These are phyloP conservation scores for Napeogenes inachia DNA, from an alignment of 2,888 invertebrate genomes.

Conservation along the genomic window DNA sequence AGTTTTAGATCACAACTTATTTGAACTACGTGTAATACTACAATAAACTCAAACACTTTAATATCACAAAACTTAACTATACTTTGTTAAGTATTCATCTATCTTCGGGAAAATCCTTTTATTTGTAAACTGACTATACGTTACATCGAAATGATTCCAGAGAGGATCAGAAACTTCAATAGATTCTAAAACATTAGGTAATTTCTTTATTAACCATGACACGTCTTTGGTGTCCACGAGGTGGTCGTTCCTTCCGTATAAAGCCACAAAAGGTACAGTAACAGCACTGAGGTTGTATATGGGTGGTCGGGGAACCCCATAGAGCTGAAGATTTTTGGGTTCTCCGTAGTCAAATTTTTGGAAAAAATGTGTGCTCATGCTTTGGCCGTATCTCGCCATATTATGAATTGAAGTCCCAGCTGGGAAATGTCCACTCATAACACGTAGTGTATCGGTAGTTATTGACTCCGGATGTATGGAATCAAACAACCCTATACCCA, in stretches of 20 bases:
- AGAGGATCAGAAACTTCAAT: constrained; percentile 72
- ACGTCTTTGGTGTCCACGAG: constrained; percentile 79
- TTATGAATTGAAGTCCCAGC: constrained; percentile 52
- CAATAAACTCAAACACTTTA: neutral
- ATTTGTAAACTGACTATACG: constrained; percentile 44
- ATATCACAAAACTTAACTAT: constrained; percentile 23
- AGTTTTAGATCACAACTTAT: too few species aligned
- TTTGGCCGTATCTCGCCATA: constrained; percentile 56
- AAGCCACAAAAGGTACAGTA: constrained; percentile 45
- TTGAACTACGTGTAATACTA: neutral
- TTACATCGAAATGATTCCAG: constrained; percentile 47
- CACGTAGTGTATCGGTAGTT: constrained; percentile 41
- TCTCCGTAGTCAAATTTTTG: constrained; percentile 56
- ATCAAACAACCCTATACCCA: constrained; percentile 39
- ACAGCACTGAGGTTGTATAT: constrained; percentile 49
- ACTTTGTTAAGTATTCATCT: constrained; percentile 35
- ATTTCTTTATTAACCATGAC: constrained; percentile 61
- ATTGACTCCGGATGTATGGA: constrained; percentile 50
- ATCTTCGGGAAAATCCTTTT: constrained; percentile 41
- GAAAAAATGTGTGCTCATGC: constrained; percentile 41
- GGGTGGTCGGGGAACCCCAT: constrained; percentile 48
- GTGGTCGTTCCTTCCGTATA: constrained; percentile 71
- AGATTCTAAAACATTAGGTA: constrained; percentile 77
- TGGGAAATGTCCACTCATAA: constrained; percentile 51
- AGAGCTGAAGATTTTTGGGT: constrained; percentile 43